A percentile compares a stretch with the other conserved stretches of the same genome.
These are phyloP conservation scores for Acleris emargana DNA, from an alignment of 2,888 invertebrate genomes.

Conservation along the genomic window DNA sequence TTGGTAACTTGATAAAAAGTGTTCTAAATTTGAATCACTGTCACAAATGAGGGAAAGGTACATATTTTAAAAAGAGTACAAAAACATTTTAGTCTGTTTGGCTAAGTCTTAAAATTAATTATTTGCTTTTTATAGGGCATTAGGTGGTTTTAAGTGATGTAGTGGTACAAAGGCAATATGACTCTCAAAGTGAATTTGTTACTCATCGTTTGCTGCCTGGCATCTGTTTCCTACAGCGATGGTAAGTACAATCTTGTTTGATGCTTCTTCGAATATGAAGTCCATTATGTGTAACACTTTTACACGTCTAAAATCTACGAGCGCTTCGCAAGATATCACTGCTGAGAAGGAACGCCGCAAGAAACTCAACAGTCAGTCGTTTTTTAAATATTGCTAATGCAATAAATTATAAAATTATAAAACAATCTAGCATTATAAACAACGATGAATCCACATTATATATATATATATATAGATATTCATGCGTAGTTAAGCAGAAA, in stretches of 20 bases:
- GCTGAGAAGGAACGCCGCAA: too few species aligned
- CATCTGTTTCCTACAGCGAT: conserved; percentile 42
- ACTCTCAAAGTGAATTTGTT: conserved; percentile 38
- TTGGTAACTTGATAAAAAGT: neutral
- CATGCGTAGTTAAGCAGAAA: too few species aligned
- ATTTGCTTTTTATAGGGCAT: neutral
- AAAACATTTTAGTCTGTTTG: too few species aligned
- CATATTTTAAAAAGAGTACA: neutral
- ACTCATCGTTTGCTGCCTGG: conserved; percentile 41
- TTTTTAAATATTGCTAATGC: too few species aligned
- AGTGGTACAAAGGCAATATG: conserved; percentile 40
- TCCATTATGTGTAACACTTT: neutral
- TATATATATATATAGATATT: too few species aligned
- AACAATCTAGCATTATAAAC: too few species aligned
- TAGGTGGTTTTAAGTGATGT: conserved; percentile 5
- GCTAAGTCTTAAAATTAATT: neutral
- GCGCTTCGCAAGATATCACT: too few species aligned
- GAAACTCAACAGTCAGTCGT: too few species aligned
- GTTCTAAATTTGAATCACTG: neutral
- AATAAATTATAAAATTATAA: too few species aligned
- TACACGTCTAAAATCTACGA: too few species aligned
- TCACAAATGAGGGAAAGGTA: conserved; percentile 6
- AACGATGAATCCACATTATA: too few species aligned
- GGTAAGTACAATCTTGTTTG: conserved; percentile 47
- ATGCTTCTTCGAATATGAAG: neutral